Conservation (phyloP, 2,113 vertebrate species). For the Mastomys natalensis region DNA sequence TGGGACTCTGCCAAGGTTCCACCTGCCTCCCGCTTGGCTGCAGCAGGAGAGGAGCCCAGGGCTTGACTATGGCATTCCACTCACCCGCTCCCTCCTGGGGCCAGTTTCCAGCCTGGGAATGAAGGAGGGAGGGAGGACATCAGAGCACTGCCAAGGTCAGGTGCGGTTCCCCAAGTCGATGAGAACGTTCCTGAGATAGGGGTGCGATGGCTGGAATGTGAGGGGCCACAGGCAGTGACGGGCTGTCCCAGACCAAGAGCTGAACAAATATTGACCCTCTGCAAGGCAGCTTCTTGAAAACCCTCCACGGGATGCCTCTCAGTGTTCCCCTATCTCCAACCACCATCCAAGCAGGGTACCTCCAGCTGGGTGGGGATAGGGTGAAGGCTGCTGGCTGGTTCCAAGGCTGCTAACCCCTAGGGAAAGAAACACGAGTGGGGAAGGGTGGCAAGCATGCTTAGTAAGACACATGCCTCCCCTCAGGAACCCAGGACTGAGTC, state of each 20-base stretch:
- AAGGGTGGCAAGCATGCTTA: too few relatives aligned
- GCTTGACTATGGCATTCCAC: not conserved
- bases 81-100: not conserved
- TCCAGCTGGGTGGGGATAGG: not conserved
- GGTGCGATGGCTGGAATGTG: slow-evolving; percentile 77
- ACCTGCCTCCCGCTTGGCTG: too few relatives aligned
- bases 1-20: not conserved
- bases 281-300: slow-evolving; percentile 70
- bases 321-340: slow-evolving; percentile 70
- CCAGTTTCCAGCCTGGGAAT: slow-evolving; percentile 36
- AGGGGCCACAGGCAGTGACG: slow-evolving; percentile 64
- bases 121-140: not conserved
- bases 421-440: not conserved
- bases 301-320: slow-evolving; percentile 75
- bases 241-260: slow-evolving; percentile 70
- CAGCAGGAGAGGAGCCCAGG: not conserved
- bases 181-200: slow-evolving; percentile 79
- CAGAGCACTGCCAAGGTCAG: slow-evolving; percentile 4
- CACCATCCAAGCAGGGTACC: not conserved
- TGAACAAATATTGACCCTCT: slow-evolving; percentile 81
- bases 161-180: slow-evolving; percentile 48
- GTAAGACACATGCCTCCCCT: not conserved
- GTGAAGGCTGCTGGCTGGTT: not conserved
- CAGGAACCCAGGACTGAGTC: not conserved
- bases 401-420: not conserved